Evolutionary conservation across 2,888 invertebrate genomes (phyloP).

Genomic region (Magallana nippona): DNA sequence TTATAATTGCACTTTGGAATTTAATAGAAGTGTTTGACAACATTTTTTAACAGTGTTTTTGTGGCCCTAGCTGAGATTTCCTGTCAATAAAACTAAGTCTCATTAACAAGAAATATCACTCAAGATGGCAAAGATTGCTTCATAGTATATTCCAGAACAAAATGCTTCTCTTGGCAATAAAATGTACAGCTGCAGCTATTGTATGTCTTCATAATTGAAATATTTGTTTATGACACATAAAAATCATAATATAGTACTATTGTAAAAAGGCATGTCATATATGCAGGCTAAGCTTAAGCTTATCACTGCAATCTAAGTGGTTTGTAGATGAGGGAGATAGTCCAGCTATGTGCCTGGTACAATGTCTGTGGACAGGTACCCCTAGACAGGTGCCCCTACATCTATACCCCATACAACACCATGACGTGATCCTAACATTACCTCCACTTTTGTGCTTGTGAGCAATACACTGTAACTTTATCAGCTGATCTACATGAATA

Average conservation of each 20-base stretch:
- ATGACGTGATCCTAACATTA: constrained; percentile 10
- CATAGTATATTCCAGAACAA: no score
- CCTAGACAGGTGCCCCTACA: neutral
- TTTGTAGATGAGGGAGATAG: constrained; percentile 21
- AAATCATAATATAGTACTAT: neutral
- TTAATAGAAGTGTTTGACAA: no score
- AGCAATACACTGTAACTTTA: constrained; percentile 8
- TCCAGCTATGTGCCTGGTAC: constrained; percentile 2
- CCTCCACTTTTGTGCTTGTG: constrained; percentile 2
- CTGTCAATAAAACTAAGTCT: no score
- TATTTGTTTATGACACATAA: constrained; percentile 22
- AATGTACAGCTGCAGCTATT: neutral
- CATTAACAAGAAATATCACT: no score
- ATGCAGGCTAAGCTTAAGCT: neutral
- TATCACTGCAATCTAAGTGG: constrained; percentile 13
- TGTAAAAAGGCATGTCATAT: neutral
- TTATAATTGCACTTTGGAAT: no score
- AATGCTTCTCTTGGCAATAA: no score
- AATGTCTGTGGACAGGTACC: constrained; percentile 7
- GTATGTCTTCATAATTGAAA: constrained; percentile 7
- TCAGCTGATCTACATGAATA: neutral
- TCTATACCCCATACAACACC: constrained; percentile 17
- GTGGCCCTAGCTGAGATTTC: no score
- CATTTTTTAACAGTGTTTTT: no score
- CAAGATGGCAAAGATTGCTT: no score